phyloP scores from a whole-genome alignment of 2,113 vertebrate species.

The Cyphomyrus discorhynchus region DNA sequence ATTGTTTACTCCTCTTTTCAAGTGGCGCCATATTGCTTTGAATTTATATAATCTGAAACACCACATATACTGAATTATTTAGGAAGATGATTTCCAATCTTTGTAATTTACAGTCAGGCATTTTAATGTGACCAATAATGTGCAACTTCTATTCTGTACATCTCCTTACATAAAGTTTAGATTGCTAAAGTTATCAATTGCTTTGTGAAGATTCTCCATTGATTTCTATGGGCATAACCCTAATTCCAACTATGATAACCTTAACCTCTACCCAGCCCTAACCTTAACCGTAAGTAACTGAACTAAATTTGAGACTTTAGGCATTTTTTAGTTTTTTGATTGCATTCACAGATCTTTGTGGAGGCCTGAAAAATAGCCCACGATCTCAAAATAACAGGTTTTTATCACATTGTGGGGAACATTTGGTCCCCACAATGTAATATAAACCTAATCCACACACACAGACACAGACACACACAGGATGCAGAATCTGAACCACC shows the following conservation, averaged over 20 bases:
- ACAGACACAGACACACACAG: neutral
- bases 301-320: no score
- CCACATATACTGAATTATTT: conserved; percentile 36
- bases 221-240: neutral
- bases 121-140: conserved; percentile 28
- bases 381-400: neutral
- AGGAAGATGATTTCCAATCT: conserved; percentile 37
- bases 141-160: neutral
- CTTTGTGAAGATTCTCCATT: neutral
- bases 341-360: no score
- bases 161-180: conserved; percentile 35
- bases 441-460: neutral
- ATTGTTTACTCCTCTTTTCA: conserved; percentile 45
- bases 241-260: neutral
- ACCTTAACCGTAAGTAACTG: no score
- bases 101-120: conserved; percentile 38
- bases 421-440: neutral
- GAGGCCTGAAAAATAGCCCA: neutral
- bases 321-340: no score
- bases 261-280: neutral
- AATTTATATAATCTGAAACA: conserved; percentile 48
- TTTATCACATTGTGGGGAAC: neutral
- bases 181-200: neutral
- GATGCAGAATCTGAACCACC: neutral
- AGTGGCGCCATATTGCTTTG: conserved; percentile 43